Evolutionary conservation across 2,888 invertebrate genomes (phyloP).

Genomic region (Halictus ligatus): DNA sequence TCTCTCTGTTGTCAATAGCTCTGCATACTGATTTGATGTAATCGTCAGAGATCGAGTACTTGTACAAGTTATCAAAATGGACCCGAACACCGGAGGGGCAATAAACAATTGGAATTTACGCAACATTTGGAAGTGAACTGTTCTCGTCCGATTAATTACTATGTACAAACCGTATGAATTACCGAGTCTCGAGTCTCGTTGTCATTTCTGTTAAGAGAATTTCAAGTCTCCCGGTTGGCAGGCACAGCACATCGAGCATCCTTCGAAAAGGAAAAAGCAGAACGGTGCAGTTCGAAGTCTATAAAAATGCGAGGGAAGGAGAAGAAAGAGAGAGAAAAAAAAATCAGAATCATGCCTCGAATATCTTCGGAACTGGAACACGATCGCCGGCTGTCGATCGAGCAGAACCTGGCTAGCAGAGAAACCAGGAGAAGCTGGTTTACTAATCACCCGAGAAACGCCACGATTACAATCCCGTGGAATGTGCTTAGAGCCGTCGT

Average conservation of each 20-base stretch:
- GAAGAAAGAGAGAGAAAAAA: not conserved
- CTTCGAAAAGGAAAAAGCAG: not conserved
- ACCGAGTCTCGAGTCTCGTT: not conserved
- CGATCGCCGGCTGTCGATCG: slow-evolving; percentile 53
- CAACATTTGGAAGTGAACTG: too few relatives aligned
- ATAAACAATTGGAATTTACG: too few relatives aligned
- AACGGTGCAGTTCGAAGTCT: slow-evolving; percentile 17
- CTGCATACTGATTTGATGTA: too few relatives aligned
- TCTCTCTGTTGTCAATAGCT: too few relatives aligned
- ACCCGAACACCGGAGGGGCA: too few relatives aligned
- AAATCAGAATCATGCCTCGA: slow-evolving; percentile 44
- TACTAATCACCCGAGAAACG: slow-evolving; percentile 77
- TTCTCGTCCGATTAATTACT: too few relatives aligned
- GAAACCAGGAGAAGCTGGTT: slow-evolving; percentile 72
- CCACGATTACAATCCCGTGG: slow-evolving; percentile 79
- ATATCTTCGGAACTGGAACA: slow-evolving; percentile 55
- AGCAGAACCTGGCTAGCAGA: slow-evolving; percentile 52
- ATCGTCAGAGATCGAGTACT: too few relatives aligned
- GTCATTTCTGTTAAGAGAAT: not conserved
- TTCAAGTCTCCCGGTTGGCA: not conserved
- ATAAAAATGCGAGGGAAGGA: slow-evolving; percentile 26
- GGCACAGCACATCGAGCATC: not conserved
- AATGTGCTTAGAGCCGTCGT: slow-evolving; percentile 78
- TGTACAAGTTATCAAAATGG: too few relatives aligned
- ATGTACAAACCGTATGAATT: not conserved